phyloP scores from a whole-genome alignment of 1,140 invertebrate species.

The Agrypnia vestita region DNA sequence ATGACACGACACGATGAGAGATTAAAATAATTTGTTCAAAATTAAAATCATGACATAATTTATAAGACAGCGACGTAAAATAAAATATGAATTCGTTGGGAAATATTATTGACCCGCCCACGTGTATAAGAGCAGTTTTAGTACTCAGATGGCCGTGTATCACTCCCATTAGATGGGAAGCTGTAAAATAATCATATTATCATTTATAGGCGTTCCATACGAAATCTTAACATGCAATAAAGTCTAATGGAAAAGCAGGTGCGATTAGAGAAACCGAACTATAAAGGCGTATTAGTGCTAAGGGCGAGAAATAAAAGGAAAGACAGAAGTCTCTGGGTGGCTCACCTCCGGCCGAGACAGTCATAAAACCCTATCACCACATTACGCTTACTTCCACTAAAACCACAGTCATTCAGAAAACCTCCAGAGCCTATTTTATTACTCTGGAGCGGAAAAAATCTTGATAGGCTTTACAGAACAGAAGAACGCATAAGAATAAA shows the following conservation, averaged over 20 bases:
- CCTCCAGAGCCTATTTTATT: constrained; percentile 4
- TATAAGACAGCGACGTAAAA: too few species aligned
- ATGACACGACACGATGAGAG: too few species aligned
- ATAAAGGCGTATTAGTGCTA: constrained; percentile 39
- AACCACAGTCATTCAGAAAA: constrained; percentile 32
- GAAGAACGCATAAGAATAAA: too few species aligned
- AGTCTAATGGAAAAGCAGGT: constrained; percentile 46
- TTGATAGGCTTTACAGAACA: too few species aligned
- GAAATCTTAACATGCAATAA: constrained; percentile 38
- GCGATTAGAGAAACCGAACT: constrained; percentile 38
- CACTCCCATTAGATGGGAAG: too few species aligned
- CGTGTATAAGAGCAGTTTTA: too few species aligned
- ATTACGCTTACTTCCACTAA: constrained; percentile 36
- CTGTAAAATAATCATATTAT: background rate
- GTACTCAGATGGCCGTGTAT: too few species aligned
- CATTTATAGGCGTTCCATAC: constrained; percentile 28
- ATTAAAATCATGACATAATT: too few species aligned
- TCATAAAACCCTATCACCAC: constrained; percentile 40
- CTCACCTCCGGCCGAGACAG: constrained; percentile 22
- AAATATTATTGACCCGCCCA: too few species aligned
- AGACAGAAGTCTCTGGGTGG: background rate
- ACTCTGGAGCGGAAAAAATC: background rate
- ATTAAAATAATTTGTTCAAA: too few species aligned
- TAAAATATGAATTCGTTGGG: too few species aligned
- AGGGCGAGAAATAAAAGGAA: constrained; percentile 35